A percentile compares a stretch with the other conserved stretches of the same genome.
phyloP scores from a whole-genome alignment of 2,797 vertebrate species.

The Antennarius maculatus region DNA sequence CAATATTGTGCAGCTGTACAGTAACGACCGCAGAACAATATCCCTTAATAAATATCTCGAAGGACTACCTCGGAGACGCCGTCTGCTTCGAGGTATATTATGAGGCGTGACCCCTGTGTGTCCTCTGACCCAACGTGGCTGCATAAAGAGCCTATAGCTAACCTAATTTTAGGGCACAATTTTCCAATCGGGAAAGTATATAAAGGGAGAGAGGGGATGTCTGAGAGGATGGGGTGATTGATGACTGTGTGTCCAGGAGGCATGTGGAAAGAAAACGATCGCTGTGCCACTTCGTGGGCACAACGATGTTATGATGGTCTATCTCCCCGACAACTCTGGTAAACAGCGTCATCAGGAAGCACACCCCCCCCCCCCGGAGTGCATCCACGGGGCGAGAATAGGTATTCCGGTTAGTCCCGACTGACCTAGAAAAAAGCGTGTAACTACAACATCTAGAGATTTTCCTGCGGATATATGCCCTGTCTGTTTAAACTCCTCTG shows the following conservation, averaged over 20 bases:
- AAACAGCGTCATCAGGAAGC: conserved; percentile 57
- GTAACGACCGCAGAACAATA: conserved; percentile 1
- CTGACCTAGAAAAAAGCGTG: conserved; percentile 55
- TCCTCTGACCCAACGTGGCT: conserved; percentile 38
- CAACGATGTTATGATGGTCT: conserved; percentile 36
- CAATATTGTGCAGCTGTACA: not conserved
- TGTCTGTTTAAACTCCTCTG: conserved; percentile 49
- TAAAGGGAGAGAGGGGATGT: conserved; percentile 23
- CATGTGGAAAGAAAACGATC: conserved; percentile 19
- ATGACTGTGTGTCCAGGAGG: conserved; percentile 43
- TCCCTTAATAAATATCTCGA: not conserved
- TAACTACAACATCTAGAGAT: conserved; percentile 33
- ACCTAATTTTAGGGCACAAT: conserved; percentile 52
- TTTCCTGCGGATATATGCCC: conserved; percentile 42
- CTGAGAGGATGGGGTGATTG: conserved; percentile 55
- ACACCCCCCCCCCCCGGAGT: conserved; percentile 49
- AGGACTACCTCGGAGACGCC: not conserved
- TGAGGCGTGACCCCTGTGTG: conserved; percentile 39
- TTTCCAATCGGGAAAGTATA: conserved; percentile 51
- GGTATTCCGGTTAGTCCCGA: conserved; percentile 46
- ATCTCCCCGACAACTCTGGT: conserved; percentile 29
- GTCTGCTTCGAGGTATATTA: conserved; percentile 8
- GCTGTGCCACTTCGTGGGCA: conserved; percentile 5
- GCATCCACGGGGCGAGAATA: conserved; percentile 53
- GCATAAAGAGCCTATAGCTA: conserved; percentile 45